Conservation (phyloP, 2,888 invertebrate species). For the Timema cristinae region DNA sequence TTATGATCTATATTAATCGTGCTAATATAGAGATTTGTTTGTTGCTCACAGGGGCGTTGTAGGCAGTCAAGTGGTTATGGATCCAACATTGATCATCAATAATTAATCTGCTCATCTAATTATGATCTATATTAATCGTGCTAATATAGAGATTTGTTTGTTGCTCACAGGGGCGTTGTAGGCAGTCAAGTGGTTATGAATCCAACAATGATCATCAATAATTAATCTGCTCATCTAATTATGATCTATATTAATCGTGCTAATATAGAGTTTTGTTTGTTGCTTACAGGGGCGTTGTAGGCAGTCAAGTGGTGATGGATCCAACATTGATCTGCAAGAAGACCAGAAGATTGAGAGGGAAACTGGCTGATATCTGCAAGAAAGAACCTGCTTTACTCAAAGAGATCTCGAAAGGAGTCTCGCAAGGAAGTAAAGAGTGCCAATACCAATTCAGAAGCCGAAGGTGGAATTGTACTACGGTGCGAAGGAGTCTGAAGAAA, state of each 20-base stretch:
- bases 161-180: constrained; percentile 61
- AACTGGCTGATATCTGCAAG: constrained; percentile 76
- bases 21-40: neutral
- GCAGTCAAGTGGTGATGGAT: constrained; percentile 85
- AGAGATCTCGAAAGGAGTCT: constrained; percentile 80
- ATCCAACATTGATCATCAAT: neutral
- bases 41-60: constrained; percentile 60
- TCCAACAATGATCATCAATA: neutral
- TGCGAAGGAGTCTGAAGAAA: constrained; percentile 74
- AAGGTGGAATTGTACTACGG: constrained; percentile 86
- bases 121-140: too few relatives aligned
- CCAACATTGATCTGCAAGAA: constrained; percentile 86
- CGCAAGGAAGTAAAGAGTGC: constrained; percentile 79
- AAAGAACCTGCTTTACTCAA: constrained; percentile 76
- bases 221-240: neutral
- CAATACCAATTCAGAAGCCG: constrained; percentile 81
- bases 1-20: too few relatives aligned
- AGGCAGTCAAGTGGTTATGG: constrained; percentile 57
- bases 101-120: neutral
- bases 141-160: neutral
- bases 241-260: too few relatives aligned
- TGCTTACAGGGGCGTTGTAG: constrained; percentile 61
- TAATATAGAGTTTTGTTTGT: constrained; percentile 8
- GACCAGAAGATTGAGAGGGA: constrained; percentile 69
- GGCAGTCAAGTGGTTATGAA: constrained; percentile 58